phyloP scores from a whole-genome alignment of 2,113 vertebrate genomes.

The Pseudorectes ferrugineus region DNA sequence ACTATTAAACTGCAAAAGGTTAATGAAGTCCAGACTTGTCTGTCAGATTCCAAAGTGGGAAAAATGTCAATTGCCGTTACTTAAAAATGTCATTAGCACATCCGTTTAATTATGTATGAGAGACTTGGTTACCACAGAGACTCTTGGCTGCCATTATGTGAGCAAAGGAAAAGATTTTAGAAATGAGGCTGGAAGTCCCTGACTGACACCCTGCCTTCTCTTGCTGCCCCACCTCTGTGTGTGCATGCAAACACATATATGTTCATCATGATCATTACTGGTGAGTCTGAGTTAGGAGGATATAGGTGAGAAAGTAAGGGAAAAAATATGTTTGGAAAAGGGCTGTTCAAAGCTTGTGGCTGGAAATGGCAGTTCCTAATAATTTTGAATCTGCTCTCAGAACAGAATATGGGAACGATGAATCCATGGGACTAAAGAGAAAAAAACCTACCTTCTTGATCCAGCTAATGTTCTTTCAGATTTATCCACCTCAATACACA shows the following conservation, averaged over 20 bases:
- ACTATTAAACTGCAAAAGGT: conserved; percentile 30
- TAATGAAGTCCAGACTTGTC: conserved; percentile 51
- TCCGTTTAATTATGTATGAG: conserved; percentile 41
- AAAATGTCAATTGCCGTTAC: conserved; percentile 58
- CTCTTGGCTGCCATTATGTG: not conserved
- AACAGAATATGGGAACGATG: not conserved
- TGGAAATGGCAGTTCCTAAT: not conserved
- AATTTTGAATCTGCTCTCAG: not conserved
- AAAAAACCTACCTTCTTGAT: not conserved
- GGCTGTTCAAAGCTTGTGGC: not conserved
- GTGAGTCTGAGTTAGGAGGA: not conserved
- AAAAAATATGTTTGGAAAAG: not conserved
- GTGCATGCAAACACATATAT: fast-evolving
- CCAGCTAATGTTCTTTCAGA: not conserved
- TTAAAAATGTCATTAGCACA: conserved; percentile 49
- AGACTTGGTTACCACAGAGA: not conserved
- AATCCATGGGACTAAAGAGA: not conserved
- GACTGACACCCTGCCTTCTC: not conserved
- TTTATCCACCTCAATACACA: not conserved
- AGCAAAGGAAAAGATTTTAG: not conserved
- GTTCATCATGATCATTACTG: too few relatives aligned
- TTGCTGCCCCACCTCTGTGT: not conserved
- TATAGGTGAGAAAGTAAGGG: not conserved
- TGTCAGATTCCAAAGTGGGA: conserved; percentile 22
- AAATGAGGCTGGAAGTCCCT: not conserved